phyloP scores from a whole-genome alignment of 1,140 invertebrate species.

The Platorchestia sp. region DNA sequence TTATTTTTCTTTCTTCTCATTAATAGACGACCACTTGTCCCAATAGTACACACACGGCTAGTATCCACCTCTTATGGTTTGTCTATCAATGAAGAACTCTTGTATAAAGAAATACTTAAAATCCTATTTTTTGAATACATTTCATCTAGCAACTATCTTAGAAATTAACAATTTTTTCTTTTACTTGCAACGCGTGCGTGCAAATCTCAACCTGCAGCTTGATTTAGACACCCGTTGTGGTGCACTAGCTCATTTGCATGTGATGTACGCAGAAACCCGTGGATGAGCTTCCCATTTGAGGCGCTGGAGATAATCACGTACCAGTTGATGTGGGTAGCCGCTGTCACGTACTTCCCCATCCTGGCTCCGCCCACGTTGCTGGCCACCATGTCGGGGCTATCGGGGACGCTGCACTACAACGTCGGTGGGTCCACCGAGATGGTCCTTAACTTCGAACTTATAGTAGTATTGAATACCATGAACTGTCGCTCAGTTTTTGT shows the following conservation, averaged over 20 bases:
- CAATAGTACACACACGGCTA: too few species aligned
- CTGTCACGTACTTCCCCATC: conserved; percentile 85
- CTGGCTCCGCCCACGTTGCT: conserved; percentile 83
- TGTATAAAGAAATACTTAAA: too few species aligned
- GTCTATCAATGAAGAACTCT: too few species aligned
- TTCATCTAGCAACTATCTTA: too few species aligned
- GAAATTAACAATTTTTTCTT: too few species aligned
- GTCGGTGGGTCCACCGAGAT: conserved; percentile 74
- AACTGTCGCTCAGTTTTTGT: neutral
- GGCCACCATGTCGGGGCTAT: conserved; percentile 83
- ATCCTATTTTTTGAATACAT: too few species aligned
- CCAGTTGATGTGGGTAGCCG: conserved; percentile 89
- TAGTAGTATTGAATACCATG: neutral
- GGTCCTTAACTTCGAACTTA: neutral
- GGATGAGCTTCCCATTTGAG: conserved; percentile 88
- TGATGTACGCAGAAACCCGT: conserved; percentile 77
- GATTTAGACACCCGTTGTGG: neutral
- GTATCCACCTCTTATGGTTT: too few species aligned
- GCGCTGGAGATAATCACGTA: conserved; percentile 86
- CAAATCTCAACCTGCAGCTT: too few species aligned
- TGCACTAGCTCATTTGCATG: neutral
- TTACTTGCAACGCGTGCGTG: too few species aligned
- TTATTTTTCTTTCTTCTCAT: too few species aligned
- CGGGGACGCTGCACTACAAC: conserved; percentile 87
- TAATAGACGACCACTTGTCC: too few species aligned